Evolutionary conservation across 2,797 vertebrate species (phyloP), one percentile per base, ranked within the genome.

Genomic region (Podarcis lilfordi): DNA sequence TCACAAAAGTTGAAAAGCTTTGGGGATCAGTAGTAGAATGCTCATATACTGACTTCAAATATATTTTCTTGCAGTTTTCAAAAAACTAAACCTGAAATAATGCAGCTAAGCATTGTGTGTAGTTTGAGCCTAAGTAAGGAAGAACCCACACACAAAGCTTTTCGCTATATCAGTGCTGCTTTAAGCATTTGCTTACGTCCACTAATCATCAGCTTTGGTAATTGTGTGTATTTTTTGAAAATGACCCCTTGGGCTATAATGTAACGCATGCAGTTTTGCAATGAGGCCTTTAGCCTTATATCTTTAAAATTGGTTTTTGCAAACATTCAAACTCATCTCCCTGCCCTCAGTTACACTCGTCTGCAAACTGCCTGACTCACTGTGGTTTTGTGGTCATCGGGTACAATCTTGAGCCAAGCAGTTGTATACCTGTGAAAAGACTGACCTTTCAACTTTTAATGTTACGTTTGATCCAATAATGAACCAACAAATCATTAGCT

Each of bases 391-490:
- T 85, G 81, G 19, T 78, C 77, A 25, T 93, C 85, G 43, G 75
- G 37, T 66, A 84, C 78, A 91, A 72, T 75, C 40, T 43, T 90
- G 89, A 88, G 89, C 91, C 1, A 64, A 91, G 69, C 74, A 91
- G 43, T 87, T 92, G 75, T 82, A n/a, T 4, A 50, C 10, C 29
- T 37, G 86, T 85, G 68, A 55, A 95, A 93, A 78, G 69, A 78
- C 25, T 88, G 86, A 90, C 71, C 93, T 3, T 75, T 90, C 91
- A 71, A 25, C 19, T 29, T 89, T 43, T 91, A 94, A 91, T 90
- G 89, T 91, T 59, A 94, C 94, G 90, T 45, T 88, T 64, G 88
- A 86, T 61, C 37, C n/a, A 74, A 64, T 90, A 94, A 94, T 87
- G 59, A 92, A 96, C 90, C 27, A 90, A 86, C 82, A 93, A 90